phyloP scores from a whole-genome alignment of 2,797 vertebrate genomes.

The Hydrolagus colliei region DNA sequence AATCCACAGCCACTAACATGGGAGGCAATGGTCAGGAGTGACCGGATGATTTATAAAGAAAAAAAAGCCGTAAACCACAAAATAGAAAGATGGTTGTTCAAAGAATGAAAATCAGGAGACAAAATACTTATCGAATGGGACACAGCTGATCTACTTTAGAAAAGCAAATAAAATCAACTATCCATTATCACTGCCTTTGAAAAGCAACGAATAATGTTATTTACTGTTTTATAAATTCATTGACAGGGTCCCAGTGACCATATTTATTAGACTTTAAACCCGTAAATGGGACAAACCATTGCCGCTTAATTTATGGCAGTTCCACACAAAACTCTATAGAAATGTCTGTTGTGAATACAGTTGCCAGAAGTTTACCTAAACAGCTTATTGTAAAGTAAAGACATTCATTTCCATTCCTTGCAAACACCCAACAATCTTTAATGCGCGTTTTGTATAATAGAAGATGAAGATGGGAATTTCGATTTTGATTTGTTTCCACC shows the following conservation, averaged over 20 bases:
- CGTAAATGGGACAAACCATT: background rate
- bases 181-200: too few relatives aligned
- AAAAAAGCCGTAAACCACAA: constrained; percentile 11
- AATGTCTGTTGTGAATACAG: background rate
- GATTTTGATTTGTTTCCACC: too few relatives aligned
- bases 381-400: too few relatives aligned
- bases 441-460: too few relatives aligned
- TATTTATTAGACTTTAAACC: constrained; percentile 19
- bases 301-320: background rate
- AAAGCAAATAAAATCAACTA: constrained; percentile 5
- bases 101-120: constrained; percentile 15
- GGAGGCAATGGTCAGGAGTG: background rate
- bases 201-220: background rate
- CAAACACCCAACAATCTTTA: too few relatives aligned
- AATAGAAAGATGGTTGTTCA: background rate
- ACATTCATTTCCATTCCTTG: too few relatives aligned
- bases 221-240: background rate
- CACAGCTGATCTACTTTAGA: background rate
- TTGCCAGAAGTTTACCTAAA: background rate
- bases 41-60: constrained; percentile 28
- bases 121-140: constrained; percentile 1
- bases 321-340: background rate
- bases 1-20: constrained; percentile 22
- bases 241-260: background rate
- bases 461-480: too few relatives aligned